Evolutionary conservation across 2,797 vertebrate species (phyloP), one percentile per base, ranked within the genome.

Genomic region (Pempheris klunzingeri): DNA sequence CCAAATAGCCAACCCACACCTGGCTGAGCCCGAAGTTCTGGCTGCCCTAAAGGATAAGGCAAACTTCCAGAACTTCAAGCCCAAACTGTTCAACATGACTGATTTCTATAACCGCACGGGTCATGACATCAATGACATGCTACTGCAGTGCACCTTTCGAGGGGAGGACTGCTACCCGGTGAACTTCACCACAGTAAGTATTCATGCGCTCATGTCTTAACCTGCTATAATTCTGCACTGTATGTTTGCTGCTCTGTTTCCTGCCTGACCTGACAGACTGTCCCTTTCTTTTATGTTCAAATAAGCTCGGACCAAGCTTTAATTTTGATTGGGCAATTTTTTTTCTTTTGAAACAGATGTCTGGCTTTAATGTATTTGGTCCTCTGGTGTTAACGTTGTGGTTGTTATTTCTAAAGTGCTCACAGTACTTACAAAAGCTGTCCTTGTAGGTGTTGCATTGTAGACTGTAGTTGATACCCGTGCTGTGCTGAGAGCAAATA

Each of bases 41-140:
- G 95, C 95, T 1, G 91, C 94, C 22, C 94, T 97, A 46, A 96
- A 96, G 72, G 96, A 96, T 80, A 97, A 97, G 89, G 96, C 95
- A 71, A 96, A 96, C 94, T 97, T 97, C 90, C 92, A 88, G 74
- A 95, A 95, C 93, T 97, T 97, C 90, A 96, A 96, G 83, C 95
- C 97, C 32, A 95, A 96, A 78, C 94, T 95, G 83, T 97, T 97
- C 94, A 96, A 96, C 93, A 97, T 97, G 96, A 95, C 96, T 32
- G 96, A 97, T 82, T 97, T 97, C 91, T 97, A 96, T 87, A 96
- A 97, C 90, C 96, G 96, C 47, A 97, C 96, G 0, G 96, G 96
- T 69, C 96, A 97, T 60, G 95, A 96, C 93, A 95, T 97, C 86
- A 71, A 74, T 0, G 96, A 97, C 4, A 97, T 97, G 97, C 94